phyloP scores from a whole-genome alignment of 1,140 invertebrate species.

The Cherax destructor region DNA sequence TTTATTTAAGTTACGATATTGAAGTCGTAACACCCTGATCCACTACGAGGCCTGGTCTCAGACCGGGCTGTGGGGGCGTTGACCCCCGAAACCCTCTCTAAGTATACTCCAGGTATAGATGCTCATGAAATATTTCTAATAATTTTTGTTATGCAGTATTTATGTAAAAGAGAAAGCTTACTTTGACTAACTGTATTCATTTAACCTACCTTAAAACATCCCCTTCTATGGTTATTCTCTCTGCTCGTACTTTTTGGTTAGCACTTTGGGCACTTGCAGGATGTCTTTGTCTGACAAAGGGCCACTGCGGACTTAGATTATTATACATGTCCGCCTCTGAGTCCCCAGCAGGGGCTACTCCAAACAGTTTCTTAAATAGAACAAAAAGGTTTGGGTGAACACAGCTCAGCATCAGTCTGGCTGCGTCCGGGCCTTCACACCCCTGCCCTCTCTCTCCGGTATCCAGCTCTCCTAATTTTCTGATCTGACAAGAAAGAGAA shows the following conservation, averaged over 20 bases:
- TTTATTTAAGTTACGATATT: too few species aligned
- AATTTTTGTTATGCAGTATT: neutral
- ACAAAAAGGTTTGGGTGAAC: constrained; percentile 68
- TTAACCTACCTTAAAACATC: constrained; percentile 53
- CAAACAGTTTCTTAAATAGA: constrained; percentile 65
- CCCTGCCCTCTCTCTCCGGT: constrained; percentile 41
- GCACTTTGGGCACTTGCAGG: constrained; percentile 43
- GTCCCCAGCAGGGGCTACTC: constrained; percentile 56
- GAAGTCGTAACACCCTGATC: too few species aligned
- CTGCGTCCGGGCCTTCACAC: constrained; percentile 45
- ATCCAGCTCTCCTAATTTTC: constrained; percentile 26
- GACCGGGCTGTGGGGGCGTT: too few species aligned
- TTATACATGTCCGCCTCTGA: constrained; percentile 65
- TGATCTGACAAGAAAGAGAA: neutral
- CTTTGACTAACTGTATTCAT: neutral
- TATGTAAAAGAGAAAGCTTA: neutral
- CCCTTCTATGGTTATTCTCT: constrained; percentile 60
- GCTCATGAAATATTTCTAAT: neutral
- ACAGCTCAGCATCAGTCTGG: constrained; percentile 65
- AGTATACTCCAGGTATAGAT: too few species aligned
- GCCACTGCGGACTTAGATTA: constrained; percentile 60
- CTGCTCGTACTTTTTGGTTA: constrained; percentile 62
- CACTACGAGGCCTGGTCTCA: too few species aligned
- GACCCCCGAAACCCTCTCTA: too few species aligned
- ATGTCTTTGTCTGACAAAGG: constrained; percentile 60